A percentile compares a stretch with the other conserved stretches of the same genome.
Evolutionary conservation across 2,113 vertebrate species (phyloP).

Genomic region (Calidris pugnax): DNA sequence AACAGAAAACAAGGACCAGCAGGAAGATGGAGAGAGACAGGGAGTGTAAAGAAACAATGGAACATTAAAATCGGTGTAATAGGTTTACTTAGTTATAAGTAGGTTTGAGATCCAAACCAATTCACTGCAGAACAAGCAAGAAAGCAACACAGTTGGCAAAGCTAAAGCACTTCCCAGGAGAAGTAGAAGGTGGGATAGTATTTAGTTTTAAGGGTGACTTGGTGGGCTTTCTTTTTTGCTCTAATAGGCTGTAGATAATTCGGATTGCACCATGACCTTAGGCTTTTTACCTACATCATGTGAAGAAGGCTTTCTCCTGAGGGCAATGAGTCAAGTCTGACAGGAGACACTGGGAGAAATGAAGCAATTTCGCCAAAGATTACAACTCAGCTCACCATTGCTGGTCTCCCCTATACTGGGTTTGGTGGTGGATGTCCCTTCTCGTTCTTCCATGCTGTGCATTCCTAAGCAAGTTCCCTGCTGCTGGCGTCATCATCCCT

Average conservation of each 20-base stretch:
- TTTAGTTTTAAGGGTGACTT: background rate
- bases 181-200: background rate
- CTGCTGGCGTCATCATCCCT: background rate
- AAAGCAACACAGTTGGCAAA: background rate
- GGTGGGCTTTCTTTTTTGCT: background rate
- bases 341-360: background rate
- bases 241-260: background rate
- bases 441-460: background rate
- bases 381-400: no score
- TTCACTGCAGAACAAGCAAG: background rate
- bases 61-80: background rate
- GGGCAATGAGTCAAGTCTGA: background rate
- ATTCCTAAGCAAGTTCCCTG: background rate
- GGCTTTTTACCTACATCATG: background rate
- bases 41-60: background rate
- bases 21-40: background rate
- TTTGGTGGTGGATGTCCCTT: background rate
- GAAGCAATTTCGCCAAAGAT: background rate
- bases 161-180: background rate
- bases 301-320: background rate
- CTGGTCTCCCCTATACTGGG: no score
- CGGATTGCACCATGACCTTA: background rate
- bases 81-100: background rate
- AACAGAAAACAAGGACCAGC: background rate
- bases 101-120: background rate